Evolutionary conservation across 2,797 vertebrate species (phyloP).

Genomic region (Bryconaethiops microstoma): DNA sequence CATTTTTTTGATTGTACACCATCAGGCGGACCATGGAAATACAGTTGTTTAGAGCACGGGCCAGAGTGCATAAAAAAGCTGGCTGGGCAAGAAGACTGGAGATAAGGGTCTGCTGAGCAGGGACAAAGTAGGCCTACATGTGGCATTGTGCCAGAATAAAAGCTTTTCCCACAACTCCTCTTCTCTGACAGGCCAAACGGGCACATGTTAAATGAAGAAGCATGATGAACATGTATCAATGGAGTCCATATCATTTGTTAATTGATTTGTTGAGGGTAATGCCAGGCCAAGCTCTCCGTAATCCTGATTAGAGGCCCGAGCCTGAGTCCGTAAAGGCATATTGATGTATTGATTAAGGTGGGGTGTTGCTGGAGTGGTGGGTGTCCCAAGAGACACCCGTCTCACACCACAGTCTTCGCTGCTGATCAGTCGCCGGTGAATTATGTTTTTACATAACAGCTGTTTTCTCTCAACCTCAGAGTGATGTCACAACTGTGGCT

Average conservation of each 20-base stretch:
- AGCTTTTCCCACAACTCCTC: constrained; percentile 12
- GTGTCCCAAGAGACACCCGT: constrained; percentile 72
- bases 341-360: constrained; percentile 83
- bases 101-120: constrained; percentile 55
- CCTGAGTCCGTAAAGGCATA: constrained; percentile 78
- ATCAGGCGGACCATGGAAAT: constrained; percentile 59
- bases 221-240: constrained; percentile 49
- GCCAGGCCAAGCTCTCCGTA: constrained; percentile 51
- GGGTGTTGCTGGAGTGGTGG: constrained; percentile 76
- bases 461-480: constrained; percentile 47
- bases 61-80: constrained; percentile 55
- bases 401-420: constrained; percentile 49
- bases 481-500: constrained; percentile 31
- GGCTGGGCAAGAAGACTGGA: constrained; percentile 36
- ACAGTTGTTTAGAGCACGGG: constrained; percentile 51
- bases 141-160: constrained; percentile 13
- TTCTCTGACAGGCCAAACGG: constrained; percentile 23
- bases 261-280: constrained; percentile 62
- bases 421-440: constrained; percentile 55
- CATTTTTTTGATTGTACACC: constrained; percentile 62
- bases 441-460: constrained; percentile 56
- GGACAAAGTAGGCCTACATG: constrained; percentile 41
- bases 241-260: constrained; percentile 59
- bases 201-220: constrained; percentile 46
- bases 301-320: constrained; percentile 51